Percentiles rank a stretch among this genome's conserved stretches.
Conservation (phyloP, 2,113 vertebrate genomes). For the Dolichotis patagonum region DNA sequence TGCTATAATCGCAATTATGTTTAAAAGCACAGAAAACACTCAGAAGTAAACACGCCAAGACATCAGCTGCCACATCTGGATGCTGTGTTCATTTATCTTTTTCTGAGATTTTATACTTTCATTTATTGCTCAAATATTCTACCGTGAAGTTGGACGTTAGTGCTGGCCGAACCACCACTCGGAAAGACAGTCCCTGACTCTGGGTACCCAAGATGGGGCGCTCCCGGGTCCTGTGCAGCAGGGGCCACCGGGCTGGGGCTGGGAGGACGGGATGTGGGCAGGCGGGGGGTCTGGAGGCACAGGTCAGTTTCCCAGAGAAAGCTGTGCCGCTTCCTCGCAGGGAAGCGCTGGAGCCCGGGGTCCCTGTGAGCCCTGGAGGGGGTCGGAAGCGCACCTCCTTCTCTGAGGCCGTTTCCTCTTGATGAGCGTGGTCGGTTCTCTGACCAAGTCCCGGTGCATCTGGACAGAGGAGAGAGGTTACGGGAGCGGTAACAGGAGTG, state of each 20-base stretch:
- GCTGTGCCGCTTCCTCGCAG: conserved; percentile 74
- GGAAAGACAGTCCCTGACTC: background rate
- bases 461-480: too few species aligned
- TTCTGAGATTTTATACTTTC: background rate
- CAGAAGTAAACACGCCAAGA: background rate
- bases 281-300: conserved; percentile 53
- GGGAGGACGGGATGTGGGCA: background rate
- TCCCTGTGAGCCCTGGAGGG: background rate
- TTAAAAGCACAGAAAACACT: background rate
- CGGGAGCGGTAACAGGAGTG: background rate
- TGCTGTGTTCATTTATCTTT: accelerated
- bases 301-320: conserved; percentile 61
- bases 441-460: background rate
- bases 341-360: conserved; percentile 59
- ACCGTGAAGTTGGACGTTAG: background rate
- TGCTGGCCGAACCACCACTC: accelerated
- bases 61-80: background rate
- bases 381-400: accelerated
- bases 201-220: accelerated
- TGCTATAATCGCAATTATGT: background rate
- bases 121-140: background rate
- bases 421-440: background rate
- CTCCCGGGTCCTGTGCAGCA: accelerated
- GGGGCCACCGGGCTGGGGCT: background rate
- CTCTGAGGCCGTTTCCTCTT: background rate